Percentiles rank a stretch among this genome's conserved stretches.
phyloP scores from a whole-genome alignment of 1,140 invertebrate genomes.

The Drosophila nigrodunni region DNA sequence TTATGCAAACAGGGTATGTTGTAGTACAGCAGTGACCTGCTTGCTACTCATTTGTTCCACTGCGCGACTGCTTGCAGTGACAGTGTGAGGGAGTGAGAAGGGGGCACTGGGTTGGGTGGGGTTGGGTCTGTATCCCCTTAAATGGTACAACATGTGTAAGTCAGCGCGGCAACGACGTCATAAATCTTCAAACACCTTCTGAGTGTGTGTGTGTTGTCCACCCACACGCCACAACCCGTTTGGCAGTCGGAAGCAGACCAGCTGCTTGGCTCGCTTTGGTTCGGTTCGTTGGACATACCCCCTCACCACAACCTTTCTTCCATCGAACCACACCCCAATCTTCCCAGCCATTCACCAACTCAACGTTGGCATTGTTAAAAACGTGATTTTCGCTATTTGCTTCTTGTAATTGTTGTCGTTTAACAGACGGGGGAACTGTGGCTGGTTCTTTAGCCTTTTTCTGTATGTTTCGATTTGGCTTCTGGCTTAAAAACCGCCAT shows the following conservation, averaged over 20 bases:
- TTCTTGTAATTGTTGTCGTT: constrained; percentile 61
- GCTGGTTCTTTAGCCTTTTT: constrained; percentile 6
- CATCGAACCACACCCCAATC: not conserved
- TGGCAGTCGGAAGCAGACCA: constrained; percentile 53
- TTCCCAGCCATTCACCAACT: constrained; percentile 42
- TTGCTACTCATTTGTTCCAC: not conserved
- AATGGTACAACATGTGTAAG: constrained; percentile 64
- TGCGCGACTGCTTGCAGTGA: constrained; percentile 1
- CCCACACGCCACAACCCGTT: constrained; percentile 29
- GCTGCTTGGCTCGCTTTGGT: constrained; percentile 26
- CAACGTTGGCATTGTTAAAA: constrained; percentile 65
- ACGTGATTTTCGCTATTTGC: constrained; percentile 76
- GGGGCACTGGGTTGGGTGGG: not conserved
- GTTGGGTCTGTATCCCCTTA: constrained; percentile 9
- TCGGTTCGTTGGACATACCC: constrained; percentile 20
- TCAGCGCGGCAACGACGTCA: constrained; percentile 63
- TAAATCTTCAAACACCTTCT: constrained; percentile 69
- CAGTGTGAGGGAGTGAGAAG: not conserved
- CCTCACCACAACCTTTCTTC: not conserved
- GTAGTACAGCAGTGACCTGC: not conserved
- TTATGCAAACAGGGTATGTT: constrained; percentile 8
- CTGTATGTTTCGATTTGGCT: constrained; percentile 24
- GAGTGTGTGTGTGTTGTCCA: constrained; percentile 15
- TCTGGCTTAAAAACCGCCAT: constrained; percentile 43
- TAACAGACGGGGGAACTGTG: not conserved